Evolutionary conservation across 2,113 vertebrate genomes (phyloP), one percentile per base, ranked within the genome.

Genomic region (Pollachius pollachius): DNA sequence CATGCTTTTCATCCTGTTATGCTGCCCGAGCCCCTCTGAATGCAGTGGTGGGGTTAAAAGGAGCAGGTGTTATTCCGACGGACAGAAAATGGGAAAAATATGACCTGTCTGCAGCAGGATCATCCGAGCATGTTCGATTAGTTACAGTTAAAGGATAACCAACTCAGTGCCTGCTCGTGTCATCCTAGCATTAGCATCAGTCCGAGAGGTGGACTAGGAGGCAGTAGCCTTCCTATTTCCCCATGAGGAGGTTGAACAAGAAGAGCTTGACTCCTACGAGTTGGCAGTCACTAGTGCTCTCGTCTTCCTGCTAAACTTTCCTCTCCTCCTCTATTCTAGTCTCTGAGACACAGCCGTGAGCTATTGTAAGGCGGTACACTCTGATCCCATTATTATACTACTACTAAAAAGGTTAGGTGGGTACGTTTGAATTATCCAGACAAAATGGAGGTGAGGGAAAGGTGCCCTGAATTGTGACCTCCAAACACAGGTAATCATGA

Each of bases 1-100:
- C 82, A 79, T 79, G 66, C 76, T 72, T 83, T 82, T 84, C 78
- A 89, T 84, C 76, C 70, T 66, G 75, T 81, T 87, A 81, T 87
- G 71, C 73, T 73, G 77, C 80, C 71, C 72, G 77, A 80, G 80
- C 69, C 65, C 81, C 73, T 18, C 75, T 72, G 58, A 27, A 34
- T 72, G 68, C 69, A 76, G 75, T 73, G 64, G 41, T 8, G 2
- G 41, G 8, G 4, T 34, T 7, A 4, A 34, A 48, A 13, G 41
- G 12, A 13, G 41, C 8, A 48, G 41, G 41, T 48, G 12, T 9
- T 48, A 63, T 71, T 75, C 81, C 83, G 76, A 85, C 74, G 63
- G 79, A 85, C 69, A 76, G 81, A 62, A 77, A 57, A 80, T 76
- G 71, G 77, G 67, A 64, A 64, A 83, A 90, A 83, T 81, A 71